Evolutionary conservation across 2,888 invertebrate species (phyloP).

Genomic region (Odontocerum albicorne): DNA sequence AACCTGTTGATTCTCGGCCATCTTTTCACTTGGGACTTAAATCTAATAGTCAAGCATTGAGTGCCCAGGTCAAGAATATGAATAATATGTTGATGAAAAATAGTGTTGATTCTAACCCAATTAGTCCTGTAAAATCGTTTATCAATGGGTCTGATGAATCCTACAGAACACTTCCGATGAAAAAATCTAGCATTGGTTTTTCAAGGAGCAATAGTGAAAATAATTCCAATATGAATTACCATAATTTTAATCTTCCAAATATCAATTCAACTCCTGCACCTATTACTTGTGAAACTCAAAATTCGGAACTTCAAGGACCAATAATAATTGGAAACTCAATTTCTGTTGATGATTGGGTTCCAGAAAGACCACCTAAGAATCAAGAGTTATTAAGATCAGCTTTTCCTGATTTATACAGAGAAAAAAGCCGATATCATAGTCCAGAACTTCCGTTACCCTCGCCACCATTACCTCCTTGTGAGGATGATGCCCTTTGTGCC

Average conservation of each 20-base stretch:
- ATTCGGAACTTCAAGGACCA: constrained; percentile 60
- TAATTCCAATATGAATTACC: background rate
- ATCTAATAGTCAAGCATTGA: no score
- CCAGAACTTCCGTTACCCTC: constrained; percentile 66
- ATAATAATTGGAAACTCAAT: constrained; percentile 65
- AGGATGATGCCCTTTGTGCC: constrained; percentile 59
- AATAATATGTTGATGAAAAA: constrained; percentile 5
- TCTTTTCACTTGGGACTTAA: no score
- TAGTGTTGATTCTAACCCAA: background rate
- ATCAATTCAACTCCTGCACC: constrained; percentile 5
- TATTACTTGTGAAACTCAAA: constrained; percentile 39
- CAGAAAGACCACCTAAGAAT: constrained; percentile 78
- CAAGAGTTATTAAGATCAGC: constrained; percentile 61
- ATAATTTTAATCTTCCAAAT: constrained; percentile 12
- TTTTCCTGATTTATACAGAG: constrained; percentile 48
- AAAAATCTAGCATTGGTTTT: constrained; percentile 8
- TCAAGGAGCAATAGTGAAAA: constrained; percentile 10
- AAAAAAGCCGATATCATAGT: constrained; percentile 48
- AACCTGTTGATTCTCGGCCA: no score
- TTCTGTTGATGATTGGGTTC: constrained; percentile 68
- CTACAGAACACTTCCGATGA: background rate
- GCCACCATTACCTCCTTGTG: constrained; percentile 49
- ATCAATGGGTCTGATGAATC: constrained; percentile 6
- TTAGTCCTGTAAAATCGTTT: background rate
- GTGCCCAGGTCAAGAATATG: constrained; percentile 1